These are phyloP conservation scores for Vanessa tameamea DNA, from an alignment of 1,140 invertebrate genomes.

Conservation along the genomic window DNA sequence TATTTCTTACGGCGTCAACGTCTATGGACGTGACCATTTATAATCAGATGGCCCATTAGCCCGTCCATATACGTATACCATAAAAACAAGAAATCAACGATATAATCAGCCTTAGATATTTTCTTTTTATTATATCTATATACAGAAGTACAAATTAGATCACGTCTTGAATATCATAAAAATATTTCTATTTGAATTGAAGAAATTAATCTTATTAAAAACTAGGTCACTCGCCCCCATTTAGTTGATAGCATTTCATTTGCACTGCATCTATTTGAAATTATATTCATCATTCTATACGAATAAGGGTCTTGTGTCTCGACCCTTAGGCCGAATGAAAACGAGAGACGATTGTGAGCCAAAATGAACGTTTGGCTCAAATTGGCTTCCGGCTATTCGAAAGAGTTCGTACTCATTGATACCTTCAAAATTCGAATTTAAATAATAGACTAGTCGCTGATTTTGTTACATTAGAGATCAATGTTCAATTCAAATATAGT, in stretches of 20 bases:
- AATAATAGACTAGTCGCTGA: neutral
- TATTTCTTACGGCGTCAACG: no score
- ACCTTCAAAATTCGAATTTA: neutral
- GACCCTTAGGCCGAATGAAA: neutral
- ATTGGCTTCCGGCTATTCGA: neutral
- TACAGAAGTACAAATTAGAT: neutral
- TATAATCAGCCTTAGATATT: no score
- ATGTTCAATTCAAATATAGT: neutral
- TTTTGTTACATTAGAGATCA: neutral
- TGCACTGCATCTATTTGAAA: neutral
- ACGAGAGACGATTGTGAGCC: neutral
- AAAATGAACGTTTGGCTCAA: neutral
- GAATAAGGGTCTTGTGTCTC: neutral
- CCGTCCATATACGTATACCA: no score
- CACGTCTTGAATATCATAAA: slow-evolving; percentile 1
- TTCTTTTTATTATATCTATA: neutral
- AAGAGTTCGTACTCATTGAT: neutral
- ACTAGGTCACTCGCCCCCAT: slow-evolving; percentile 2
- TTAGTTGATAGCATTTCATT: neutral
- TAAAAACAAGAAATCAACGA: no score
- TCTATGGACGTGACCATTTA: no score
- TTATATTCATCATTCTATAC: neutral
- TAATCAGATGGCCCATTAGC: no score
- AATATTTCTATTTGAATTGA: slow-evolving; percentile 5
- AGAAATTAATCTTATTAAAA: slow-evolving; percentile 3